Evolutionary conservation across 2,888 invertebrate genomes (phyloP).

Genomic region (Stenolophus ochropezus): DNA sequence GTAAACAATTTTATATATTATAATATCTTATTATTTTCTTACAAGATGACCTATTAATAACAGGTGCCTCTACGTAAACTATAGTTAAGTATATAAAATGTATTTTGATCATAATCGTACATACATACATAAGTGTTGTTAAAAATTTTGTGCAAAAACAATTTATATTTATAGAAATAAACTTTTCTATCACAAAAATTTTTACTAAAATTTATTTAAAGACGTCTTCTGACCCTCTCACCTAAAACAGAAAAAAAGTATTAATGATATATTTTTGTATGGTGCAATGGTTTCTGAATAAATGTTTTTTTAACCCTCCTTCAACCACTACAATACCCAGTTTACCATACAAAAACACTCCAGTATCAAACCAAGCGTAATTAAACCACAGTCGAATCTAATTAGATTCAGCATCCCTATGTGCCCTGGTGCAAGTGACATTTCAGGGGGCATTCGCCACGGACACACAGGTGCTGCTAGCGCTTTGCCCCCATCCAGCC

Average conservation of each 20-base stretch:
- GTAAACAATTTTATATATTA: conserved; percentile 54
- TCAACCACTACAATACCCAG: conserved; percentile 13
- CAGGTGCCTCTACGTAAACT: conserved; percentile 56
- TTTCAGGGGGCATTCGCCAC: conserved; percentile 65
- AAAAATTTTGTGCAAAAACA: conserved; percentile 48
- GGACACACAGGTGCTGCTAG: conserved; percentile 66
- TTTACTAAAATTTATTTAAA: conserved; percentile 49
- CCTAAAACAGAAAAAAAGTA: conserved; percentile 52
- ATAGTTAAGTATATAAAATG: conserved; percentile 58
- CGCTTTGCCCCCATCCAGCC: background rate
- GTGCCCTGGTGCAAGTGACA: conserved; percentile 53
- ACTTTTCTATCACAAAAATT: conserved; percentile 54
- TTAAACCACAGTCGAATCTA: conserved; percentile 43
- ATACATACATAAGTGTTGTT: conserved; percentile 42
- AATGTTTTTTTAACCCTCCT: background rate
- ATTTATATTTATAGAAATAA: conserved; percentile 45
- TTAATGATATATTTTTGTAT: background rate
- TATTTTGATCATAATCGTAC: conserved; percentile 38
- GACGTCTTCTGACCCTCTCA: conserved; percentile 1
- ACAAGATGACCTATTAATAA: conserved; percentile 54
- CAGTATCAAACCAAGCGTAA: conserved; percentile 42
- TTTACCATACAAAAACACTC: conserved; percentile 48
- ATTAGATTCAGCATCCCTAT: conserved; percentile 34
- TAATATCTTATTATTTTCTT: conserved; percentile 44
- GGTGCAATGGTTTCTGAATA: background rate